Conservation (phyloP, 1,140 invertebrate species). For the Listronotus bonariensis region DNA sequence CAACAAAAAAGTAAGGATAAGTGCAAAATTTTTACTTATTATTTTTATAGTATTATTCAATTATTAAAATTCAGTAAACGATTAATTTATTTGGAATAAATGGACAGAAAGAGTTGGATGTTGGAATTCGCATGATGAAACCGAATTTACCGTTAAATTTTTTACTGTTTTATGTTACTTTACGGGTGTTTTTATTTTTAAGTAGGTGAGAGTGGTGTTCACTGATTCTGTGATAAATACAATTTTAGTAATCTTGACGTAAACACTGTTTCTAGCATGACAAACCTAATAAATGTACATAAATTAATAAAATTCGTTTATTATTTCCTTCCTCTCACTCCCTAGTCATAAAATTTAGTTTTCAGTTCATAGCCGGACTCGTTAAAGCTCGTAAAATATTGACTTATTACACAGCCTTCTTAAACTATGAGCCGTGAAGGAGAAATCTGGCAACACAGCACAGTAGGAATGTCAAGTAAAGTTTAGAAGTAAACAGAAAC, state of each 20-base stretch:
- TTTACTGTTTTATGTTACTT: slow-evolving; percentile 47
- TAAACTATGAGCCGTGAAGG: no score
- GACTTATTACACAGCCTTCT: no score
- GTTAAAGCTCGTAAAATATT: no score
- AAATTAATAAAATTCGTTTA: slow-evolving; percentile 17
- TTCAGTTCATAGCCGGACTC: no score
- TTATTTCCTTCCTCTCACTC: background rate
- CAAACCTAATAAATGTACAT: slow-evolving; percentile 55
- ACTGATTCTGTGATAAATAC: slow-evolving; percentile 56
- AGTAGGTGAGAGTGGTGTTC: slow-evolving; percentile 54
- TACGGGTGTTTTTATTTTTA: slow-evolving; percentile 53
- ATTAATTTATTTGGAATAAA: slow-evolving; percentile 1
- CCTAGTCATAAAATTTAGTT: no score
- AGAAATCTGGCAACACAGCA: no score
- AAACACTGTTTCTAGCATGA: slow-evolving; percentile 56
- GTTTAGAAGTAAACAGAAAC: no score
- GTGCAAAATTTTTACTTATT: slow-evolving; percentile 25
- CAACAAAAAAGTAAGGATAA: slow-evolving; percentile 23
- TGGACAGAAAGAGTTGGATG: background rate
- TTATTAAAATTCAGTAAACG: slow-evolving; percentile 5
- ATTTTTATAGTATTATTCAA: slow-evolving; percentile 19
- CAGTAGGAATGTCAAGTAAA: no score
- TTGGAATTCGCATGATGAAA: slow-evolving; percentile 25
- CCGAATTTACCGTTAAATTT: slow-evolving; percentile 46
- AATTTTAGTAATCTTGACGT: slow-evolving; percentile 55